Evolutionary conservation across 1,140 invertebrate species (phyloP).

Genomic region (Mizuhopecten yessoensis): DNA sequence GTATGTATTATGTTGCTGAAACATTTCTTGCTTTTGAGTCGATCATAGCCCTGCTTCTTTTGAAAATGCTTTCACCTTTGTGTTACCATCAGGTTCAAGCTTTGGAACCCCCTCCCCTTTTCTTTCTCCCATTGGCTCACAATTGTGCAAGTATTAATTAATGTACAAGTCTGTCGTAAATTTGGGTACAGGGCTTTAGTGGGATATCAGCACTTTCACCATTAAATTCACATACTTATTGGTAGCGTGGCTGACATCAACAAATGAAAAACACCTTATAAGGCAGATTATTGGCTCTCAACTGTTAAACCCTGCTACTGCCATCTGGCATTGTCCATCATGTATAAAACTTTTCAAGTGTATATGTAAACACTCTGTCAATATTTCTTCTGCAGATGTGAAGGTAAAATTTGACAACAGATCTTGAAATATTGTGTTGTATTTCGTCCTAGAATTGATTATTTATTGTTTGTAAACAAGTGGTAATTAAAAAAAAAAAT

Average conservation of each 20-base stretch:
- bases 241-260: neutral
- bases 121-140: no score
- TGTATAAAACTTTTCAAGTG: no score
- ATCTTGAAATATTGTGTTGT: neutral
- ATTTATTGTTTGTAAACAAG: conserved; percentile 10
- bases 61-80: no score
- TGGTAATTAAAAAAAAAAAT: neutral
- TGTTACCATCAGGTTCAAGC: no score
- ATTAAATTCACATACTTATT: neutral
- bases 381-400: neutral
- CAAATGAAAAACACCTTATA: neutral
- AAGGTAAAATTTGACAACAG: neutral
- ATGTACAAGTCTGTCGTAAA: no score
- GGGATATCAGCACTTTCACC: neutral
- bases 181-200: neutral
- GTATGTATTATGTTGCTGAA: neutral
- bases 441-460: neutral
- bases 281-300: neutral
- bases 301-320: neutral
- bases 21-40: neutral
- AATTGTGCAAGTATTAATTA: no score
- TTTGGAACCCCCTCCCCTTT: no score
- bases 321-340: neutral
- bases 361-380: neutral
- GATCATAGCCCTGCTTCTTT: neutral